Evolutionary conservation across 1,140 invertebrate species (phyloP).

Genomic region (Aethina tumida): DNA sequence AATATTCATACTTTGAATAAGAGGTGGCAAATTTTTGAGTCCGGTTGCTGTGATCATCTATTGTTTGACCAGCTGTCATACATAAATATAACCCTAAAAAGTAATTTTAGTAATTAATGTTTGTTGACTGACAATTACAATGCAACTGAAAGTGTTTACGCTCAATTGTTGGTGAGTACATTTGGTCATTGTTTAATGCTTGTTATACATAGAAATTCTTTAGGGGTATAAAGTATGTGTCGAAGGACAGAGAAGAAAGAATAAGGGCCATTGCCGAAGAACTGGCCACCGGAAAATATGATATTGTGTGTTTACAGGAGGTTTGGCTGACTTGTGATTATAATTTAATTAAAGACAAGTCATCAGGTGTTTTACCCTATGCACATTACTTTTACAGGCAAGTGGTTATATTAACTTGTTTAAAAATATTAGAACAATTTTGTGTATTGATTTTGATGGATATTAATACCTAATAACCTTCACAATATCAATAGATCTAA

Average conservation of each 20-base stretch:
- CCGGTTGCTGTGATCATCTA: too few relatives aligned
- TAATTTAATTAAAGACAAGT: slow-evolving; percentile 53
- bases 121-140: too few relatives aligned
- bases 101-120: not conserved
- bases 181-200: slow-evolving; percentile 13
- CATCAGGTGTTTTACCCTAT: slow-evolving; percentile 57
- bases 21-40: too few relatives aligned
- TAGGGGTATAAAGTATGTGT: slow-evolving; percentile 76
- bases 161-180: slow-evolving; percentile 51
- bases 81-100: too few relatives aligned
- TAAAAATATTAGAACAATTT: slow-evolving; percentile 5
- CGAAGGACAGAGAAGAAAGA: slow-evolving; percentile 63
- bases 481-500: not conserved
- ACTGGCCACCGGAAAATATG: slow-evolving; percentile 58
- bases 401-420: too few relatives aligned
- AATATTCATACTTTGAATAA: too few relatives aligned
- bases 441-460: slow-evolving; percentile 3
- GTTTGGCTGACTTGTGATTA: slow-evolving; percentile 78
- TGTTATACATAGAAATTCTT: slow-evolving; percentile 9
- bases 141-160: slow-evolving; percentile 38
- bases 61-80: too few relatives aligned
- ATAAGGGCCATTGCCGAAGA: slow-evolving; percentile 72
- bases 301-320: slow-evolving; percentile 89
- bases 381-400: slow-evolving; percentile 92
- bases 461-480: slow-evolving; percentile 5